Base-by-base conservation (phyloP, 92 coral and sea anemone genomes). In the Isaurus tuberculatus region DNA sequence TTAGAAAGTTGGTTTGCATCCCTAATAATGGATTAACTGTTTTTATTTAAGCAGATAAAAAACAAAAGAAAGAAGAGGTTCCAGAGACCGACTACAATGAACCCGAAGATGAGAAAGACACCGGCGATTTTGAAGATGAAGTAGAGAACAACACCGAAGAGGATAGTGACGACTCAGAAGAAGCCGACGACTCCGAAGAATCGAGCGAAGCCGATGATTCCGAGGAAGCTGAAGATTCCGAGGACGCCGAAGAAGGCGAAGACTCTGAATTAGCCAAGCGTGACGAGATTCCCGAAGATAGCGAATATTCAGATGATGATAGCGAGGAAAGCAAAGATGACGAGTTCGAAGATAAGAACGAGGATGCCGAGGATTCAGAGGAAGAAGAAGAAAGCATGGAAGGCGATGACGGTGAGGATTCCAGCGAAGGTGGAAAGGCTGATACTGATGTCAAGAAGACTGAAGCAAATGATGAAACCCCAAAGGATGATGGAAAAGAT, bases 41-140 rank as follows among this genome's bases (percentile, higher is more conserved):
- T 75, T 60, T 75, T 9, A 32, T 15, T 23, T 1, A 3, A 75
- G 67, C 81, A 4, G 67, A 57, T 2, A 20, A 16, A 33, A 75
- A 75, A 33, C 66, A 75, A 40, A 75, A 75, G 51, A 75, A 75
- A n/a, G 81, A 57, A 34, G 81, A 75, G 17, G 81, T 75, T 13
- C 81, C 81, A 7, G 81, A 75, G 34, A 16, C 19, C 20, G 81
- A 55, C 10, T 28, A 40, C 0, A 57, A 11, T 57, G 66, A 60
- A 8, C 31, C 74, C n/a, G 89, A 84, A 3, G 90, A 64, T 14
- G 89, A 72, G 13, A 74, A 73, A 13, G 92, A 89, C 67, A 89
- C 82, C 30, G 92, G 92, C 9, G 92, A 89, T 36, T 79, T 89
- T 72, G 93, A 87, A 65, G 89, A 91, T 65, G 91, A 87, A 70